Percentiles rank a stretch among this genome's conserved stretches.
Evolutionary conservation across 1,140 invertebrate species (phyloP).

Genomic region (Anadara kagoshimensis): DNA sequence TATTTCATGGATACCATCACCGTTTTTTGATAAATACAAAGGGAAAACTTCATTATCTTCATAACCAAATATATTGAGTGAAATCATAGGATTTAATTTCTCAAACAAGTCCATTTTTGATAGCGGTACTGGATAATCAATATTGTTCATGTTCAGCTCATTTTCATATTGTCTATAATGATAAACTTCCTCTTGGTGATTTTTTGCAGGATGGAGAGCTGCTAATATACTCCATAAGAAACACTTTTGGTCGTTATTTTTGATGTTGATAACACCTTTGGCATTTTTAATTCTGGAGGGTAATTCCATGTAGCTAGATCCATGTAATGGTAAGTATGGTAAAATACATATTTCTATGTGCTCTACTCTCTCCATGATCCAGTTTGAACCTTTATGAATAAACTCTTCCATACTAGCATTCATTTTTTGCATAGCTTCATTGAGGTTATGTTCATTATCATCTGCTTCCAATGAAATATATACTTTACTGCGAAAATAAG

Average conservation of each 20-base stretch:
- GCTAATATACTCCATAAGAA: constrained; percentile 31
- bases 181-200: neutral
- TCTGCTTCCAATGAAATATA: constrained; percentile 3
- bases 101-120: constrained; percentile 26
- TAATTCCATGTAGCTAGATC: constrained; percentile 12
- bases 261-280: constrained; percentile 20
- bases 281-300: neutral
- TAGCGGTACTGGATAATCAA: constrained; percentile 15
- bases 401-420: constrained; percentile 26
- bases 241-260: constrained; percentile 30
- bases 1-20: neutral
- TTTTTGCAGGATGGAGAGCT: constrained; percentile 15
- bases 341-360: constrained; percentile 14
- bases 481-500: constrained; percentile 13
- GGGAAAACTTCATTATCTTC: constrained; percentile 21
- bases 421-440: constrained; percentile 14
- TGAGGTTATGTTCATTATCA: constrained; percentile 9
- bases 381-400: constrained; percentile 19
- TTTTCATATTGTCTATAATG: constrained; percentile 15
- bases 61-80: constrained; percentile 20
- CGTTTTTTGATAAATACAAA: constrained; percentile 11
- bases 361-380: constrained; percentile 4
- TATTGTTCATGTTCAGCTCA: constrained; percentile 19
- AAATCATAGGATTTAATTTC: constrained; percentile 20
- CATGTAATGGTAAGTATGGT: constrained; percentile 20